These are phyloP conservation scores for Mionectes olivaceus DNA, from an alignment of 2,797 vertebrate genomes.

Conservation along the genomic window DNA sequence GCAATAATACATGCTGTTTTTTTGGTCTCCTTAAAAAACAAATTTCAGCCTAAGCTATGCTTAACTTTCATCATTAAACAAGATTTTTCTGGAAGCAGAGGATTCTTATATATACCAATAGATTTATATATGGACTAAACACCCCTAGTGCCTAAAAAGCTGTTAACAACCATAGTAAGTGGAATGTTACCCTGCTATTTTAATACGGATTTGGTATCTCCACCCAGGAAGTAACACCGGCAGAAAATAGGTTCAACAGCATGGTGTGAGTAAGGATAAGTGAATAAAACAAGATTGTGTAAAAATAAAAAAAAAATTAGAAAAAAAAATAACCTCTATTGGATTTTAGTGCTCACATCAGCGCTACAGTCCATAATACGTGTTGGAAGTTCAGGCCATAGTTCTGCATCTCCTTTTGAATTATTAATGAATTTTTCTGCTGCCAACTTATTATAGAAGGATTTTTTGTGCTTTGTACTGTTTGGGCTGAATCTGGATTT, in stretches of 20 bases:
- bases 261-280: neutral
- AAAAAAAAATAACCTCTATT: neutral
- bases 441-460: neutral
- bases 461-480: neutral
- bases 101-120: neutral
- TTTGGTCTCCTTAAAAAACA: neutral
- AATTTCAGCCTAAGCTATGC: neutral
- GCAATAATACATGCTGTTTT: neutral
- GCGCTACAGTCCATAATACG: accelerated
- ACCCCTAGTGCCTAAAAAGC: neutral
- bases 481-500: neutral
- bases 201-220: neutral
- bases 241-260: neutral
- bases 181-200: neutral
- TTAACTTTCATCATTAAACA: neutral
- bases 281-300: neutral
- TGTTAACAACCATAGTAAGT: neutral
- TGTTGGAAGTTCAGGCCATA: neutral
- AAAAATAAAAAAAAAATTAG: neutral
- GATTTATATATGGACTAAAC: neutral
- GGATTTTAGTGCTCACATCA: neutral
- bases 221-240: neutral
- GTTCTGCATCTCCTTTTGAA: neutral
- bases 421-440: neutral
- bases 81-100: neutral